Evolutionary conservation across 2,797 vertebrate species (phyloP), one percentile per base, ranked within the genome.

Genomic region (Protosalanx chinensis): DNA sequence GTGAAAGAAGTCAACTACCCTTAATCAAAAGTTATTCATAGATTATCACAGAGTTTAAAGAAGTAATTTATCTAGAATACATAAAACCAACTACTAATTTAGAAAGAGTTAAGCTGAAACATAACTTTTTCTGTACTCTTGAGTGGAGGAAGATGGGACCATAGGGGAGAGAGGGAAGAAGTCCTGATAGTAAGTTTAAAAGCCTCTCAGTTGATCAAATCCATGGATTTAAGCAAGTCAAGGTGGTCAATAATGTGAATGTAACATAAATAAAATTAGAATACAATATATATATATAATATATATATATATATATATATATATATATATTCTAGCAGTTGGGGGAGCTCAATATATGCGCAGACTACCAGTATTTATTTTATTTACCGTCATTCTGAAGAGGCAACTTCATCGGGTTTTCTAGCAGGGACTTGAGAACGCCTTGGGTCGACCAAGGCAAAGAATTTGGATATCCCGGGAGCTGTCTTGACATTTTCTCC

Each of bases 361-460:
- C 32, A 23, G 27, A 6, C 33, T 12, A 46, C 10, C 41, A 46
- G 41, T 8, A 46, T 46, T 27, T 70, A 7, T 29, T 60, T 37
- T 13, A 37, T 94, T 60, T 93, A 96, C 95, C 94, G 88, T 95
- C 94, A 56, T 93, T 92, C 76, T 93, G 91, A 72, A 94, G 89
- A 72, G 93, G 92, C 72, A 95, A 92, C 84, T 95, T 95, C 84
- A 95, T 90, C 18, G 95, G 94, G 82, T 95, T 95, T 84, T 96
- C 95, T 91, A 96, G 90, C 77, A 96, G 90, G 62, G 94, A 95
- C 82, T 95, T 95, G 82, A 96, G 92, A 79, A 95, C 95, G 73
- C 94, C 94, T 79, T 95, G 94, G 72, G 92, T 93, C 81, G 93
- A 93, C 84, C 93, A 90, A 86, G 93, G 93, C 82, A 95, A 86